Evolutionary conservation across 2,113 vertebrate species (phyloP).

Genomic region (Phalacrocorax carbo): DNA sequence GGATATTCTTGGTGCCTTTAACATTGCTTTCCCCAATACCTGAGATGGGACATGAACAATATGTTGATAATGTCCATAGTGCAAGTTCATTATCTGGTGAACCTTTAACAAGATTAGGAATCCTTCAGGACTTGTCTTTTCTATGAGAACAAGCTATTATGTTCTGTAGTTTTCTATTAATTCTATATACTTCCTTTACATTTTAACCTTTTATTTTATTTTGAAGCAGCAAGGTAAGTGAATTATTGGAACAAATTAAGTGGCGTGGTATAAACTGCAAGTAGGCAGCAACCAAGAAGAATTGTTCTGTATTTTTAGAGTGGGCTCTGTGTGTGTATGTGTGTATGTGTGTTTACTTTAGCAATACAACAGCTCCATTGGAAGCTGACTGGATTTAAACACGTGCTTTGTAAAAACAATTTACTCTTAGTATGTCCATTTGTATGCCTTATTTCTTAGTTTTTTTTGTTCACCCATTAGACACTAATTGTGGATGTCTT

Average conservation of each 20-base stretch:
- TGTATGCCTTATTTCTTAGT: background rate
- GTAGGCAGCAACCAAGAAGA: background rate
- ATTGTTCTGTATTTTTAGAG: slow-evolving; percentile 13
- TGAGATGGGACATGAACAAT: slow-evolving; percentile 47
- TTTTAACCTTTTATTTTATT: slow-evolving; percentile 64
- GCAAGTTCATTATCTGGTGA: slow-evolving; percentile 68
- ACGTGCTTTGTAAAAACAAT: background rate
- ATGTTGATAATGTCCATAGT: slow-evolving; percentile 50
- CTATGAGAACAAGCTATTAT: slow-evolving; percentile 55
- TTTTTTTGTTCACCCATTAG: background rate
- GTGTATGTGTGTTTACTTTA: slow-evolving; percentile 1
- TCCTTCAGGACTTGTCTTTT: slow-evolving; percentile 60
- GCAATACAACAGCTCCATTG: background rate
- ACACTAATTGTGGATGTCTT: background rate
- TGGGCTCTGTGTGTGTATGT: background rate
- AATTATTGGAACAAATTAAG: background rate
- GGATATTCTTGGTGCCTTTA: slow-evolving; percentile 58
- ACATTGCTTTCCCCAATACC: slow-evolving; percentile 26
- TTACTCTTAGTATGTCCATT: background rate
- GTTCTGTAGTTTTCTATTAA: slow-evolving; percentile 64
- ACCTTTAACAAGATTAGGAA: slow-evolving; percentile 52
- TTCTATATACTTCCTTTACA: slow-evolving; percentile 31
- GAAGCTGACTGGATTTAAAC: slow-evolving; percentile 1
- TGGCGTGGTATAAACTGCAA: slow-evolving; percentile 20
- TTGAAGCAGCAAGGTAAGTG: slow-evolving; percentile 77